phyloP scores from a whole-genome alignment of 1,140 invertebrate genomes.

The Oncopodura yosiiana region DNA sequence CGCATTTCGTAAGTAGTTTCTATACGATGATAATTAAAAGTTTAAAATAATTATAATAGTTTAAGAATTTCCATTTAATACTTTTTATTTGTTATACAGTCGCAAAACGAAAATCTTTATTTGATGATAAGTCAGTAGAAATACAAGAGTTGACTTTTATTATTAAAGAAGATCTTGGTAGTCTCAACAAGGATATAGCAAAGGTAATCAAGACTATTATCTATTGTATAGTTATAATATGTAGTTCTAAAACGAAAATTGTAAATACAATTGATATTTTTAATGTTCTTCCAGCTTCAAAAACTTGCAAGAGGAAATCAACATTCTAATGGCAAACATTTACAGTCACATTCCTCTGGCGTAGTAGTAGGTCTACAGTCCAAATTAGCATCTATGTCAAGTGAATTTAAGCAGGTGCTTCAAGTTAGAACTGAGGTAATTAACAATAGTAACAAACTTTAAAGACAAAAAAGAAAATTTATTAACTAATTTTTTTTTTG shows the following conservation, averaged over 20 bases:
- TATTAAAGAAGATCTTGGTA: conserved; percentile 91
- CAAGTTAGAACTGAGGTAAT: conserved; percentile 75
- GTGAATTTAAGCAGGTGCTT: conserved; percentile 87
- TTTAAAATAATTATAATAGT: conserved; percentile 9
- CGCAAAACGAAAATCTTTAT: conserved; percentile 92
- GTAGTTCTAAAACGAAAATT: not conserved
- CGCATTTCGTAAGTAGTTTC: conserved; percentile 65
- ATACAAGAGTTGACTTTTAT: conserved; percentile 97
- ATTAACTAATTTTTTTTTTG: not conserved
- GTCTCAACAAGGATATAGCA: conserved; percentile 92
- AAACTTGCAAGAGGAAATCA: conserved; percentile 34
- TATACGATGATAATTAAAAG: not conserved
- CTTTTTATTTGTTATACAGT: conserved; percentile 52
- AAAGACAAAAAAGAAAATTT: not conserved
- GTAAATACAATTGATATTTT: not conserved
- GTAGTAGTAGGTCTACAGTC: conserved; percentile 90
- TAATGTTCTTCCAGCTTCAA: conserved; percentile 38
- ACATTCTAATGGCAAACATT: conserved; percentile 57
- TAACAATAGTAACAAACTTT: conserved; percentile 5
- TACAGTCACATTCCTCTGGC: conserved; percentile 89
- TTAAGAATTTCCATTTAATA: conserved; percentile 19
- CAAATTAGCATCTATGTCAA: conserved; percentile 90
- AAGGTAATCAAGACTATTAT: too few species aligned
- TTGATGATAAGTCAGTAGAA: conserved; percentile 89
- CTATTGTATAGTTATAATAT: conserved; percentile 2